phyloP scores from a whole-genome alignment of 2,797 vertebrate species.

The Menidia menidia region DNA sequence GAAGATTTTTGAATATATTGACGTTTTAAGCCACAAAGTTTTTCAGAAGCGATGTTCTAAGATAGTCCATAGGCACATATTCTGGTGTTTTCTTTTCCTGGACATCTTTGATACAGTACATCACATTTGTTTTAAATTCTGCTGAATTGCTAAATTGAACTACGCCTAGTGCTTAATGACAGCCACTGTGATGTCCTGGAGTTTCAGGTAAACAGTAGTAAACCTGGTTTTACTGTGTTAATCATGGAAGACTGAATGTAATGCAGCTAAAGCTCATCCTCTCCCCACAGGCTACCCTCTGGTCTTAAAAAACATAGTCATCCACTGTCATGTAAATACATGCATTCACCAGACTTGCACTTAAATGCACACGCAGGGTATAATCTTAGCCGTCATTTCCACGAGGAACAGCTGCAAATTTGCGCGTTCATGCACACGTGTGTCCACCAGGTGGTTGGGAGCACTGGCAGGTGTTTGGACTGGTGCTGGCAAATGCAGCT shows the following conservation, averaged over 20 bases:
- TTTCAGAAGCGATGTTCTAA: neutral
- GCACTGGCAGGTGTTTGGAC: constrained; percentile 76
- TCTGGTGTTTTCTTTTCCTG: neutral
- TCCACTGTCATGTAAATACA: constrained; percentile 44
- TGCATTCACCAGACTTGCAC: constrained; percentile 32
- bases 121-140: constrained; percentile 10
- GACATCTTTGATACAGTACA: neutral
- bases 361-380: constrained; percentile 12
- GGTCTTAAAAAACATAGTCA: constrained; percentile 43
- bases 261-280: constrained; percentile 57
- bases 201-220: constrained; percentile 47
- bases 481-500: constrained; percentile 71
- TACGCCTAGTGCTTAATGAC: constrained; percentile 3
- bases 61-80: neutral
- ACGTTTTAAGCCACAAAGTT: neutral
- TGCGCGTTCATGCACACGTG: constrained; percentile 36
- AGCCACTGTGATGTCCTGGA: constrained; percentile 11
- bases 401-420: constrained; percentile 61
- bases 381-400: constrained; percentile 51
- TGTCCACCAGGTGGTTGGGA: constrained; percentile 75
- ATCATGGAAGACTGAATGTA: constrained; percentile 65
- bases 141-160: neutral
- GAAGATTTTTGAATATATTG: neutral
- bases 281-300: constrained; percentile 48
- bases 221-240: constrained; percentile 61